Base-by-base conservation (phyloP, 2,888 invertebrate species). In the Augiades crinisus region DNA sequence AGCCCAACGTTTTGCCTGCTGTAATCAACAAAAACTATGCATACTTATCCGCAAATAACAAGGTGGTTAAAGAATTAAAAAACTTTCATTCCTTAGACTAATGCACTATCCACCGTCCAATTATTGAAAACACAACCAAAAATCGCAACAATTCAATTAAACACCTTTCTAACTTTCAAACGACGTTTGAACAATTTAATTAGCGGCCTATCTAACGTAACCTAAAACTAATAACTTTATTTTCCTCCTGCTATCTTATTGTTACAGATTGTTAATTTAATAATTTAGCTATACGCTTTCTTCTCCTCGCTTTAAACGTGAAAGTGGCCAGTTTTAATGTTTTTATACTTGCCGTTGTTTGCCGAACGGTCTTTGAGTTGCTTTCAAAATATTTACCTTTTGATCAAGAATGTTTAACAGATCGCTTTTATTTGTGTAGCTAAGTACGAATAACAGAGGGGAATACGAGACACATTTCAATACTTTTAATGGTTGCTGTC, bases 251-350 rank as follows among this genome's bases (percentile, higher is more conserved):
- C 43, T 47, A 55, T 55, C 55, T 55, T 53, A 37, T 56, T 67
- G 81, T 81, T 78, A 81, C 86, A 86, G 76, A 60, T 80, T 71
- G 84, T 83, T 88, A 84, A 83, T 83, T 86, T 79, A 72, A 51
- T 51, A 51, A 51, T 51, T 51, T 51, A 10, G 70, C 68, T 73
- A 63, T 78, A 86, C 86, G 85, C 87, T 87, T 86, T 87, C 85
- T 83, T 76, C 68, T 61, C 68, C 55, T 44, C 43, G 50, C 55
- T 64, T 64, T 57, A 53, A 58, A 56, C 65, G 79, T 70, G 82
- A 83, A 84, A 83, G 85, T 81, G 58, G 30, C 55, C 47, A 36
- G 36, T 65, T 58, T 67, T 61, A 62, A 54, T 43, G 34, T 50
- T 40, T 47, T 47, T 49, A 41, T 27, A 41, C 19, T 30, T 33